Conservation (phyloP, 2,888 invertebrate genomes). For the Dermolepida albohirtum region DNA sequence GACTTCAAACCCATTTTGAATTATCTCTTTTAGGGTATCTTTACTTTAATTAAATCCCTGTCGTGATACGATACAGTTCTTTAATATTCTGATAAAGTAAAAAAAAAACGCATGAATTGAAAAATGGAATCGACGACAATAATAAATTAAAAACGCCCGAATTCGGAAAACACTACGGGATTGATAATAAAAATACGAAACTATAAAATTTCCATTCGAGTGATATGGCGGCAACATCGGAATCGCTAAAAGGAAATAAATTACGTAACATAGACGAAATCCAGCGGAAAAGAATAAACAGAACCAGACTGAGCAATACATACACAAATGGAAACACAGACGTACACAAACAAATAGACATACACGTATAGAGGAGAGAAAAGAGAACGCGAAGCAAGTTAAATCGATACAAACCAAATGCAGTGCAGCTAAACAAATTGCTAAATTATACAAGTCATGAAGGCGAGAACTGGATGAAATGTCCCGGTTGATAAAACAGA, state of each 20-base stretch:
- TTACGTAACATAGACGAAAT: slow-evolving; percentile 37
- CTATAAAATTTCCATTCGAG: slow-evolving; percentile 29
- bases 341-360: slow-evolving; percentile 6
- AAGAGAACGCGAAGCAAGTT: slow-evolving; percentile 38
- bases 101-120: too few species aligned
- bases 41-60: too few species aligned
- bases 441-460: slow-evolving; percentile 62
- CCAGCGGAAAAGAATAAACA: slow-evolving; percentile 37
- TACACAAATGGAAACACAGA: too few species aligned
- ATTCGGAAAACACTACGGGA: too few species aligned
- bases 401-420: slow-evolving; percentile 56
- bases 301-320: slow-evolving; percentile 10
- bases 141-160: too few species aligned
- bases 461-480: slow-evolving; percentile 61
- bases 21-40: too few species aligned
- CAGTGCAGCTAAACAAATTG: slow-evolving; percentile 59
- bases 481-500: slow-evolving; percentile 61
- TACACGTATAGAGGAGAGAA: slow-evolving; percentile 16
- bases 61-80: too few species aligned
- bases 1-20: too few species aligned
- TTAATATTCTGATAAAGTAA: too few species aligned
- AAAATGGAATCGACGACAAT: too few species aligned
- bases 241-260: slow-evolving; percentile 30
- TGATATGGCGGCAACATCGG: neutral
- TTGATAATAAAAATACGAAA: slow-evolving; percentile 1